phyloP scores from a whole-genome alignment of 2,888 invertebrate species.

The Ectemnius cavifrons region DNA sequence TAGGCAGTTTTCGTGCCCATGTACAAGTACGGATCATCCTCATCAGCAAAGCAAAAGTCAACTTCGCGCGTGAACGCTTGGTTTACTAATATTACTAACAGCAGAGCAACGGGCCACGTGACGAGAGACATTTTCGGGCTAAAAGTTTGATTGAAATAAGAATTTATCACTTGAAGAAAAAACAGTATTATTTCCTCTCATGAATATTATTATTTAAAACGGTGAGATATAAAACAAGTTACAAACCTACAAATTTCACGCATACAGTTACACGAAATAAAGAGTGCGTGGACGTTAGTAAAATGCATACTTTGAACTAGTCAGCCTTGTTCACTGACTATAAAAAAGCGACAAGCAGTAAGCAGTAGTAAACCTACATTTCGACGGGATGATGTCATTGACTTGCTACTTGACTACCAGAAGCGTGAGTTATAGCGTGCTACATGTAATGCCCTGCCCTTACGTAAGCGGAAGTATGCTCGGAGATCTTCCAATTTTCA shows the following conservation, averaged over 20 bases:
- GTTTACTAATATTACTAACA: constrained; percentile 33
- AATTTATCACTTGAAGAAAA: too few relatives aligned
- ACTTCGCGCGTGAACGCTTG: constrained; percentile 60
- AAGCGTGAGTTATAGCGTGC: constrained; percentile 39
- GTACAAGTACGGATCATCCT: constrained; percentile 83
- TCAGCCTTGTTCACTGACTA: too few relatives aligned
- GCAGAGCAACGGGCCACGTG: constrained; percentile 26
- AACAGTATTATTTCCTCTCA: too few relatives aligned
- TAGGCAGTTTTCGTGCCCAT: constrained; percentile 89
- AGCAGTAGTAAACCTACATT: constrained; percentile 52
- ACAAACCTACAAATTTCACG: too few relatives aligned
- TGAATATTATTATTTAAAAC: too few relatives aligned
- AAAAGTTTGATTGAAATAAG: too few relatives aligned
- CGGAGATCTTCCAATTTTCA: constrained; percentile 11
- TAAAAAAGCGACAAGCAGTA: neutral
- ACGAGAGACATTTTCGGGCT: too few relatives aligned
- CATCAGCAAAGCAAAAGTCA: constrained; percentile 82
- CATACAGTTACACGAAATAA: too few relatives aligned
- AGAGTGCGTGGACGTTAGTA: too few relatives aligned
- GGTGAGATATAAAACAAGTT: too few relatives aligned
- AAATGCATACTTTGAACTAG: too few relatives aligned
- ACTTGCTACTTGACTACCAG: constrained; percentile 30
- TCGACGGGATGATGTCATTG: constrained; percentile 52
- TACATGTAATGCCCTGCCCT: constrained; percentile 32
- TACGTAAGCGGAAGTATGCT: constrained; percentile 44